Conservation (phyloP, 2,888 invertebrate genomes). For the Sesia apiformis region DNA sequence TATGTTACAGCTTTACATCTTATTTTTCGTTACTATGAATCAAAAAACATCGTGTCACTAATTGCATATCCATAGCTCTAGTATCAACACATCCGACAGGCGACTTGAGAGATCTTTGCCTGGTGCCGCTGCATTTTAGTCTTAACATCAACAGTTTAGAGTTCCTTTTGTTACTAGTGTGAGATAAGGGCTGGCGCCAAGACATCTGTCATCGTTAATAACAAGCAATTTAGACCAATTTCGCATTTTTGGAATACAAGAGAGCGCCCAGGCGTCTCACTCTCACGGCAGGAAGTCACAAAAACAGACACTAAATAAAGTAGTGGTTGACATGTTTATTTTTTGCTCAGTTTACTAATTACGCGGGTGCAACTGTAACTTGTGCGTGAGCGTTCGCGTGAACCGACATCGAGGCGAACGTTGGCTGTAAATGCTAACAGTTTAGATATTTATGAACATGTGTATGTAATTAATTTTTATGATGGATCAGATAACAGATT, state of each 20-base stretch:
- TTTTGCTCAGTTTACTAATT: slow-evolving; percentile 41
- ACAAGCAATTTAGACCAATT: slow-evolving; percentile 72
- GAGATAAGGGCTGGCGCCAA: slow-evolving; percentile 51
- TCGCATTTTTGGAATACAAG: slow-evolving; percentile 66
- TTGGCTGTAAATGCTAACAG: slow-evolving; percentile 61
- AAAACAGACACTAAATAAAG: slow-evolving; percentile 66
- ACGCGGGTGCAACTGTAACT: slow-evolving; percentile 16
- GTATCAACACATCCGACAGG: slow-evolving; percentile 67
- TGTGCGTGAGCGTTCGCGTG: slow-evolving; percentile 52
- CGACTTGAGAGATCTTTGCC: slow-evolving; percentile 25
- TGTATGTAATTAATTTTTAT: slow-evolving; percentile 73
- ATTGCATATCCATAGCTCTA: slow-evolving; percentile 61
- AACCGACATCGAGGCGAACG: slow-evolving; percentile 35
- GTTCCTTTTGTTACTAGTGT: slow-evolving; percentile 15
- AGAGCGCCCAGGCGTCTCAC: slow-evolving; percentile 59
- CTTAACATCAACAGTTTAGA: slow-evolving; percentile 19
- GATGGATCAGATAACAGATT: slow-evolving; percentile 65
- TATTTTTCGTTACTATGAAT: slow-evolving; percentile 27
- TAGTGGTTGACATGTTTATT: slow-evolving; percentile 60
- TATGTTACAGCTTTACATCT: slow-evolving; percentile 24
- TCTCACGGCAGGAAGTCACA: slow-evolving; percentile 61
- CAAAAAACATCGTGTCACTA: slow-evolving; percentile 49
- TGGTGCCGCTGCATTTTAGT: slow-evolving; percentile 13
- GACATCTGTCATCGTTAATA: slow-evolving; percentile 74
- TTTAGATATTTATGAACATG: slow-evolving; percentile 71